phyloP scores from a whole-genome alignment of 1,140 invertebrate species.

The Mya arenaria region DNA sequence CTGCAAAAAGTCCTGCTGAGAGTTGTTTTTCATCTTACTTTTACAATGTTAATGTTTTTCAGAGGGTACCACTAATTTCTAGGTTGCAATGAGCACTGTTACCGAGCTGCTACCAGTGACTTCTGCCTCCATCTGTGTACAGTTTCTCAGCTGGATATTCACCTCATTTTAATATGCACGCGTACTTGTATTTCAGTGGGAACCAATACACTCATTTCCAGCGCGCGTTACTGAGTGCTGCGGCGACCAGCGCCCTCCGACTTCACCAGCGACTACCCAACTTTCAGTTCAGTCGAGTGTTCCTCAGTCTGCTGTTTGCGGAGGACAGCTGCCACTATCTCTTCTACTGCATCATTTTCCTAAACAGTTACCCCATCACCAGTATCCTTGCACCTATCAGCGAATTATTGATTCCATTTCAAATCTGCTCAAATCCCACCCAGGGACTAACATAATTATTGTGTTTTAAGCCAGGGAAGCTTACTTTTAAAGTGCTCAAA shows the following conservation, averaged over 20 bases:
- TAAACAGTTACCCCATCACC: conserved; percentile 93
- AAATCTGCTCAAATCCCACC: background rate
- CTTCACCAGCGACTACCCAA: conserved; percentile 94
- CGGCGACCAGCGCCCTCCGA: conserved; percentile 95
- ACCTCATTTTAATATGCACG: too few relatives aligned
- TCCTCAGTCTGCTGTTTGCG: conserved; percentile 88
- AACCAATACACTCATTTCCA: conserved; percentile 93
- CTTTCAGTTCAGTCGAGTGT: conserved; percentile 90
- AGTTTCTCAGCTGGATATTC: too few relatives aligned
- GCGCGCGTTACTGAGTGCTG: conserved; percentile 94
- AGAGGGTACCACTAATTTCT: too few relatives aligned
- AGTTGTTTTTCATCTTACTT: too few relatives aligned
- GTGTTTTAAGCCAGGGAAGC: too few relatives aligned
- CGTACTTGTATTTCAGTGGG: conserved; percentile 84
- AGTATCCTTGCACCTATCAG: conserved; percentile 85
- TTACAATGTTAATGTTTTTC: too few relatives aligned
- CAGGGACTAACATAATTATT: too few relatives aligned
- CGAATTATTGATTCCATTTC: background rate
- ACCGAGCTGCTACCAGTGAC: too few relatives aligned
- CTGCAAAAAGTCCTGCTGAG: too few relatives aligned
- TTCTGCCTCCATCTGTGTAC: too few relatives aligned
- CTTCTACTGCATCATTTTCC: conserved; percentile 96
- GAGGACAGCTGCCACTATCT: conserved; percentile 99
- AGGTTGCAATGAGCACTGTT: too few relatives aligned
- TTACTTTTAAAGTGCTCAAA: too few relatives aligned